Conservation (phyloP, 92 coral and sea anemone species). For the Scolanthus callimorphus region DNA sequence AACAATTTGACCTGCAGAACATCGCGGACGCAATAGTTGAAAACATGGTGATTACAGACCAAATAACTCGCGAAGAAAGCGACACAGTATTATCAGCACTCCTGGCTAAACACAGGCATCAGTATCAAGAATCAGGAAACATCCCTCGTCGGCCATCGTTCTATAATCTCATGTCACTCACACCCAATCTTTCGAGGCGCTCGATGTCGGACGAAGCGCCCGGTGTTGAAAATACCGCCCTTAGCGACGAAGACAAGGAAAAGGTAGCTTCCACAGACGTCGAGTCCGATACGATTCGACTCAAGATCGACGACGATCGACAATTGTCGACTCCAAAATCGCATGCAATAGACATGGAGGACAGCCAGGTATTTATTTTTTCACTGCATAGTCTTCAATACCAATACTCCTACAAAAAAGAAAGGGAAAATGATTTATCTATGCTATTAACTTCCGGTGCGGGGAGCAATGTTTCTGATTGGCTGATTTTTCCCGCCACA, state of each 20-base stretch:
- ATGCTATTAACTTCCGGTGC: no score
- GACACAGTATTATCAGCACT: conserved; percentile 81
- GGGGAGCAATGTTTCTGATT: no score
- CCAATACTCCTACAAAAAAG: no score
- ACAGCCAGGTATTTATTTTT: conserved; percentile 10
- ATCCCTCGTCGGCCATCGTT: conserved; percentile 81
- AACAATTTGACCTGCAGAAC: conserved; percentile 87
- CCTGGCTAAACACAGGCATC: conserved; percentile 90
- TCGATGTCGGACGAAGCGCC: conserved; percentile 23
- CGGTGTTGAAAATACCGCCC: conserved; percentile 2
- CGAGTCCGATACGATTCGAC: conserved; percentile 65
- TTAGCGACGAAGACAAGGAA: conserved; percentile 19
- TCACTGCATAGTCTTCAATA: no score
- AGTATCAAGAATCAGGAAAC: conserved; percentile 67
- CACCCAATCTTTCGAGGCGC: conserved; percentile 33
- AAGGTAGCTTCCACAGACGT: conserved; percentile 6
- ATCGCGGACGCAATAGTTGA: conserved; percentile 94
- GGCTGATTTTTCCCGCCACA: no score
- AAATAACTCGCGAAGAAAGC: conserved; percentile 70
- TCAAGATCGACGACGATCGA: conserved; percentile 58
- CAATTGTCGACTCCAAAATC: no score
- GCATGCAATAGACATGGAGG: conserved; percentile 3
- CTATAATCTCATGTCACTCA: conserved; percentile 54
- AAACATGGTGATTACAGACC: conserved; percentile 93
- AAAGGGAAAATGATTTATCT: no score